Conservation (phyloP, 2,113 vertebrate genomes). For the Turnix velox region DNA sequence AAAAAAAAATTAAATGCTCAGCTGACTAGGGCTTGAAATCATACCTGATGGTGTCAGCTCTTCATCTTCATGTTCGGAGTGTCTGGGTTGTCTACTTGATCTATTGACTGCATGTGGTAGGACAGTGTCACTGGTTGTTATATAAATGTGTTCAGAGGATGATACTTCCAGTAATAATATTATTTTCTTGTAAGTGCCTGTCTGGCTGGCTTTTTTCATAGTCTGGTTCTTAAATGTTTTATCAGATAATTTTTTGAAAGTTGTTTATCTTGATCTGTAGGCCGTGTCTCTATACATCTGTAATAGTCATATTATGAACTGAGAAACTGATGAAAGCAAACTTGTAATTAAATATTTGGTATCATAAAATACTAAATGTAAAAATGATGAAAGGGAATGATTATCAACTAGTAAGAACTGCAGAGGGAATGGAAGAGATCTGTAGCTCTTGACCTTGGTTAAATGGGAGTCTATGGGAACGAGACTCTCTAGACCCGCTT, state of each 20-base stretch:
- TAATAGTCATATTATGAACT: neutral
- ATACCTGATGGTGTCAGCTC: neutral
- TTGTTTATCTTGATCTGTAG: neutral
- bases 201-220: neutral
- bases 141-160: neutral
- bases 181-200: neutral
- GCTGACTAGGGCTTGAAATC: neutral
- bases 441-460: neutral
- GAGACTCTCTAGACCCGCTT: neutral
- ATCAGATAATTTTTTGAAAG: neutral
- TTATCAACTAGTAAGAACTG: neutral
- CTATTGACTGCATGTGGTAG: neutral
- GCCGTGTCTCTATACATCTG: fast-evolving
- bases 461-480: neutral
- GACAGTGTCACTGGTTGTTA: neutral
- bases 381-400: neutral
- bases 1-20: neutral
- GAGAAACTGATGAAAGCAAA: neutral
- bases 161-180: neutral
- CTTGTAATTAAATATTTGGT: neutral
- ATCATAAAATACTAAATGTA: neutral
- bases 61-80: neutral
- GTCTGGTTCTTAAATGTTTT: neutral
- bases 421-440: neutral
- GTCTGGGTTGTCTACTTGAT: neutral